Evolutionary conservation across 2,888 invertebrate species (phyloP).

Genomic region (Cephus nigrinus): DNA sequence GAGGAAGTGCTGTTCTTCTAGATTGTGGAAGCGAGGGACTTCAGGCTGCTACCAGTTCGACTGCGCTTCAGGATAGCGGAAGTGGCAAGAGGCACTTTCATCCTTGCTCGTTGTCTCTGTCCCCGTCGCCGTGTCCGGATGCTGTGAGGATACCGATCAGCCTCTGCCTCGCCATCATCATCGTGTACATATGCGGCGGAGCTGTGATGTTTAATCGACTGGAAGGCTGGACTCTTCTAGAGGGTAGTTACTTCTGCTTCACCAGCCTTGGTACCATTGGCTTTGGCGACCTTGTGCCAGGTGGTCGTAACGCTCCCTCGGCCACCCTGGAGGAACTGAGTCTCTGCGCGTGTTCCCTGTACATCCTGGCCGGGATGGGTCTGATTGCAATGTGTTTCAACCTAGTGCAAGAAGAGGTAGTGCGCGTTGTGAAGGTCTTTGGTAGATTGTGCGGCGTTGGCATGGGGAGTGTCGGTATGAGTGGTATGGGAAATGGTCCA

Average conservation of each 20-base stretch:
- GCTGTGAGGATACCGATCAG: slow-evolving; percentile 86
- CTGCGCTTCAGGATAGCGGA: slow-evolving; percentile 50
- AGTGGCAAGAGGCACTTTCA: slow-evolving; percentile 53
- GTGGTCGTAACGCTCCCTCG: slow-evolving; percentile 65
- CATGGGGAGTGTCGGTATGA: slow-evolving; percentile 16
- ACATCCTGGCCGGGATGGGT: slow-evolving; percentile 86
- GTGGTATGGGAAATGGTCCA: slow-evolving; percentile 49
- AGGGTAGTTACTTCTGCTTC: slow-evolving; percentile 86
- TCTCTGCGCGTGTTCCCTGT: slow-evolving; percentile 81
- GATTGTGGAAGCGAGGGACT: slow-evolving; percentile 61
- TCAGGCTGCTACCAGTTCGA: slow-evolving; percentile 53
- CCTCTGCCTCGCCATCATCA: slow-evolving; percentile 86
- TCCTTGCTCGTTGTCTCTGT: slow-evolving; percentile 53
- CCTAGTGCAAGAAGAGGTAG: slow-evolving; percentile 83
- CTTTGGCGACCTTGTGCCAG: slow-evolving; percentile 83
- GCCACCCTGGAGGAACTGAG: slow-evolving; percentile 74
- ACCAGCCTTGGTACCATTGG: slow-evolving; percentile 85
- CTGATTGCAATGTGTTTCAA: slow-evolving; percentile 90
- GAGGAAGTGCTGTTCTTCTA: slow-evolving; percentile 59
- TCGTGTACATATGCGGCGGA: slow-evolving; percentile 89
- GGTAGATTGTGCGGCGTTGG: slow-evolving; percentile 64
- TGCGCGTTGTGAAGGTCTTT: slow-evolving; percentile 69
- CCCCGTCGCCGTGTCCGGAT: slow-evolving; percentile 59
- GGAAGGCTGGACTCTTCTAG: slow-evolving; percentile 91
- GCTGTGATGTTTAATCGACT: slow-evolving; percentile 89